phyloP scores from a whole-genome alignment of 2,113 vertebrate genomes.

The Ochotona princeps region DNA sequence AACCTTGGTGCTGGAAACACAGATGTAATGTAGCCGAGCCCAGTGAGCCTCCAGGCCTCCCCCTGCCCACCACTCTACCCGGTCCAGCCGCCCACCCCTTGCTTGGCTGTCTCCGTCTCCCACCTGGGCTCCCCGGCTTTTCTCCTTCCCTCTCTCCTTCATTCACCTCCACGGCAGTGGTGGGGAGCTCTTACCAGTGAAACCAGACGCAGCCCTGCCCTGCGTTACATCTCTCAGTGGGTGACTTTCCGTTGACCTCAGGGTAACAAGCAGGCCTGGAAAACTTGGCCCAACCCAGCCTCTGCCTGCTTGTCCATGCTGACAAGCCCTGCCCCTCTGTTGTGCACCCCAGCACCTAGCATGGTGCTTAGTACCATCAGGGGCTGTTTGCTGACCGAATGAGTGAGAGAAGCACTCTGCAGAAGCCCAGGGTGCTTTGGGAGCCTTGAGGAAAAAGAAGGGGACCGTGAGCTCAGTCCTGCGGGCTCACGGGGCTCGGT shows the following conservation, averaged over 20 bases:
- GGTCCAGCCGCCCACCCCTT: fast-evolving
- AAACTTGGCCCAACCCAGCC: neutral
- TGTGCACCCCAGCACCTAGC: neutral
- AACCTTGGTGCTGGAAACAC: too few species aligned
- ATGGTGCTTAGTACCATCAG: neutral
- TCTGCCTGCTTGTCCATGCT: neutral
- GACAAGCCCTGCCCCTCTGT: neutral
- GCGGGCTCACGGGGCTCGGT: neutral
- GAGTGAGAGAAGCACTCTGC: neutral
- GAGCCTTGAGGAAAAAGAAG: neutral
- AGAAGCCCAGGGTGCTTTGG: fast-evolving
- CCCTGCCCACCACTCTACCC: neutral
- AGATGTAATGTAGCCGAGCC: neutral
- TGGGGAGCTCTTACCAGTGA: neutral
- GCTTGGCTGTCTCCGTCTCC: neutral
- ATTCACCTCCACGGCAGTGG: neutral
- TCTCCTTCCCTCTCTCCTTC: neutral
- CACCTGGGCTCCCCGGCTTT: neutral
- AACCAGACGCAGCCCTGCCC: neutral
- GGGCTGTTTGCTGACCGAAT: neutral
- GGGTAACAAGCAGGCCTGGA: neutral
- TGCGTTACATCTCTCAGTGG: neutral
- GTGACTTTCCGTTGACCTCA: neutral
- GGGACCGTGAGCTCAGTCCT: neutral
- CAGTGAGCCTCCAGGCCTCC: neutral